A percentile compares a stretch with the other conserved stretches of the same genome.
Conservation (phyloP, 37 sponge, comb jelly and placozoan genomes). For the Chondrilla cf. caribensis region DNA sequence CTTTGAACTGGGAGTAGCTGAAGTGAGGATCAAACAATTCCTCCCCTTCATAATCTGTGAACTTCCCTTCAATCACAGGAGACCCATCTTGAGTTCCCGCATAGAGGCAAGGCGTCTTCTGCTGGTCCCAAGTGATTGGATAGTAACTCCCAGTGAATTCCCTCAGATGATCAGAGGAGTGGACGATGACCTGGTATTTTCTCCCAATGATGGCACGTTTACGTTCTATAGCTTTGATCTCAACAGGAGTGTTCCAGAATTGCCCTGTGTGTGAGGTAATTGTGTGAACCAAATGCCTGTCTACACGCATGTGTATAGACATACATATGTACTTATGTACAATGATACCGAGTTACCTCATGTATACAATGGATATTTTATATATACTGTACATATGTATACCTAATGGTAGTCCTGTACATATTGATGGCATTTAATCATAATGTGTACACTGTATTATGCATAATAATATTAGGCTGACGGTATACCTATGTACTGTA, state of each 20-base stretch:
- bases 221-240: background rate
- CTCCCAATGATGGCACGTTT: background rate
- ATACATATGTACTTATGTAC: too few species aligned
- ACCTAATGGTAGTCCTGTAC: too few species aligned
- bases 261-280: constrained; percentile 19
- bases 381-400: too few species aligned
- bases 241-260: constrained; percentile 34
- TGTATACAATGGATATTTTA: too few species aligned
- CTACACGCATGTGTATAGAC: too few species aligned
- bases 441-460: too few species aligned
- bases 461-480: too few species aligned
- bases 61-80: constrained; percentile 28
- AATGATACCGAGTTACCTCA: too few species aligned
- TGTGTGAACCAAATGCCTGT: background rate
- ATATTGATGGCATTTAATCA: too few species aligned
- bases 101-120: constrained; percentile 14
- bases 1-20: constrained; percentile 8
- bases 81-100: constrained; percentile 12
- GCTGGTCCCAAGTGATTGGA: constrained; percentile 19
- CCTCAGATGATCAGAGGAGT: background rate
- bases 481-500: too few species aligned
- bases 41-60: constrained; percentile 8
- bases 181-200: background rate
- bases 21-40: constrained; percentile 18
- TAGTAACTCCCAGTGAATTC: constrained; percentile 6